A percentile compares a stretch with the other conserved stretches of the same genome.
Conservation (phyloP, 2,797 vertebrate species). For the Cottoperca gobio region DNA sequence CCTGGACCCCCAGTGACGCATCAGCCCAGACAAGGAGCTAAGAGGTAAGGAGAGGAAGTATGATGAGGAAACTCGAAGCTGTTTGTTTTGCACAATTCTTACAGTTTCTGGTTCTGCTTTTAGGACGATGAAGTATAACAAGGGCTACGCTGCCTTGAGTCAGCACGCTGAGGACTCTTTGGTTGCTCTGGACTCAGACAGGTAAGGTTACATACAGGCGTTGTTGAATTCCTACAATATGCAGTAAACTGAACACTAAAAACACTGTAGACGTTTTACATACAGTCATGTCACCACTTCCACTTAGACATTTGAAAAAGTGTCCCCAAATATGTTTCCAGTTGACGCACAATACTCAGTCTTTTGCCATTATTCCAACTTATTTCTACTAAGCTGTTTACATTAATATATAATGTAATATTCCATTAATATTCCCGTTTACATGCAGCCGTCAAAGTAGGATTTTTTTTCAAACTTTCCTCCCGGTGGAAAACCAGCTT, state of each 20-base stretch:
- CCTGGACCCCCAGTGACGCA: slow-evolving; percentile 79
- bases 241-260: neutral
- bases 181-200: slow-evolving; percentile 94
- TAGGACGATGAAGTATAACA: slow-evolving; percentile 93
- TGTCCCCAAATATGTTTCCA: neutral
- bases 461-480: too few species aligned
- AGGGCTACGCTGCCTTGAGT: slow-evolving; percentile 92
- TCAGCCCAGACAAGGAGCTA: slow-evolving; percentile 83
- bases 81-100: neutral
- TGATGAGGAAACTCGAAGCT: neutral
- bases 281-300: neutral
- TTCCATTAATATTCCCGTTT: neutral
- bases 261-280: neutral
- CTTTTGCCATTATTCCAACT: too few species aligned
- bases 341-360: neutral
- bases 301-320: neutral
- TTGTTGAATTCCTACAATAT: neutral
- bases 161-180: slow-evolving; percentile 92
- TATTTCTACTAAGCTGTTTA: neutral
- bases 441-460: too few species aligned
- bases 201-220: slow-evolving; percentile 78
- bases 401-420: neutral
- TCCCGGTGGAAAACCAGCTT: too few species aligned
- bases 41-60: slow-evolving; percentile 82
- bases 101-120: slow-evolving; percentile 17